Conservation (phyloP, 2,113 vertebrate species). For the Mormoops blainvillei region DNA sequence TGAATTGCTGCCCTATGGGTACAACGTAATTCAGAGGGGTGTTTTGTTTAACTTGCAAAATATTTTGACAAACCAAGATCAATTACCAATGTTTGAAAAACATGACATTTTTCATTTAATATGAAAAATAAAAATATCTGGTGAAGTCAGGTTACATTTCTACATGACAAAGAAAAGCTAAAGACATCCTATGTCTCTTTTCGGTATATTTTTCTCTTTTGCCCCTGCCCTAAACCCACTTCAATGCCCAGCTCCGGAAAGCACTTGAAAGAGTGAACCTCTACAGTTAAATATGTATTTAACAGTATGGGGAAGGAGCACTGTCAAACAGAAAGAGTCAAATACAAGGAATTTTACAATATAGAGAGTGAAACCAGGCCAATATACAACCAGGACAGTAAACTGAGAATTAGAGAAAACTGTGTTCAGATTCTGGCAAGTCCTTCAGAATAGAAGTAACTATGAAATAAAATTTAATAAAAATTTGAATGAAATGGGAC, state of each 20-base stretch:
- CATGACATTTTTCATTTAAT: neutral
- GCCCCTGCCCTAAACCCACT: neutral
- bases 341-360: neutral
- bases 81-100: neutral
- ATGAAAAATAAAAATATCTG: neutral
- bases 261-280: neutral
- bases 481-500: neutral
- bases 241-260: neutral
- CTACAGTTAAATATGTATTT: neutral
- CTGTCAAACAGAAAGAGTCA: neutral
- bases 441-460: neutral
- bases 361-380: neutral
- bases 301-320: neutral
- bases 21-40: neutral
- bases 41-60: neutral
- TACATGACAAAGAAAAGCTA: neutral
- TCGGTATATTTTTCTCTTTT: neutral
- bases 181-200: neutral
- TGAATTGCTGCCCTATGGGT: neutral
- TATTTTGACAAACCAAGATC: neutral
- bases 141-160: neutral
- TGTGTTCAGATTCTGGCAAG: neutral
- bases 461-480: neutral
- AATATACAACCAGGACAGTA: neutral
- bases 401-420: neutral